Base-by-base conservation (phyloP, 2,797 vertebrate species). In the Poecilia velifera region DNA sequence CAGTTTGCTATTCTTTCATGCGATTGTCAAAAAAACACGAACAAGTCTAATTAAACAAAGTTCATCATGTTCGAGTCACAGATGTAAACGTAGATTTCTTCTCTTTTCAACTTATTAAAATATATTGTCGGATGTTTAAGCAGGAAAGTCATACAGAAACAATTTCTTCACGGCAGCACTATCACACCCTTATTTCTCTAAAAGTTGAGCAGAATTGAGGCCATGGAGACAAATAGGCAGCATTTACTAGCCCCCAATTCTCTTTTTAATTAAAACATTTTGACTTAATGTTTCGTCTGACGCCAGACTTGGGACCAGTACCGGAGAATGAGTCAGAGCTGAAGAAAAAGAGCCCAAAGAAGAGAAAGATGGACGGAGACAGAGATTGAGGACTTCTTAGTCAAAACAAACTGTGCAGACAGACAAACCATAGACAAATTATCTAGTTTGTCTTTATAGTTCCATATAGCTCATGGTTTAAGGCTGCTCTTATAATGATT, bases 251-350 rank as follows among this genome's bases (percentile, higher is more conserved):
- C 79, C 89, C 86, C 84, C 86, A 90, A 91, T 85, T 83, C 85
- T 82, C 91, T 88, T 91, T 93, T 91, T 90, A 79, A 94, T 94
- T 88, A 92, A 83, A 71, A 82, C 73, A 87, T 86, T 91, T 90
- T 88, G 83, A 90, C 84, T 91, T 83, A 55, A 86, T 76, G 84
- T 82, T 86, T 83, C 13, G 73, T 81, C 86, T 90, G 90, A 92
- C 47, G 85, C 90, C 90, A 94, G 87, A 90, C 88, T 84, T 89
- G 79, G 79, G 87, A 85, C 85, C 88, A 84, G 88, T 89, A 91
- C 91, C 91, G 89, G 86, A 91, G 90, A 93, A 91, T 94, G 90
- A 94, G 87, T 92, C 91, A 94, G 89, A 93, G 82, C 83, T 88
- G 77, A 85, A 92, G 73, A 79, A 77, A 76, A 68, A 73, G 41